phyloP scores from a whole-genome alignment of 2,888 invertebrate genomes.

The Escarpia spicata region DNA sequence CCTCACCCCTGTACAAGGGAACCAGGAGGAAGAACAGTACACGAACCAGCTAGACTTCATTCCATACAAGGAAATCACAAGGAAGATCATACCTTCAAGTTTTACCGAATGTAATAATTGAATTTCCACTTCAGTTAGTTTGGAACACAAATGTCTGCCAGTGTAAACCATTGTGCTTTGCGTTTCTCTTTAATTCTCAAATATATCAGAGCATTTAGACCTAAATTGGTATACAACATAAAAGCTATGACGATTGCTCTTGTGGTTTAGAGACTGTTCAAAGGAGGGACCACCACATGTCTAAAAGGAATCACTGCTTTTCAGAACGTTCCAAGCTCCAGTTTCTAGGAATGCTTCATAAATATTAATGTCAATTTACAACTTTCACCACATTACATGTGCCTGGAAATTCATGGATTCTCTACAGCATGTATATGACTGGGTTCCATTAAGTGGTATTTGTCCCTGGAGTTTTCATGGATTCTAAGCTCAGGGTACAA shows the following conservation, averaged over 20 bases:
- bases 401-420: slow-evolving; percentile 5
- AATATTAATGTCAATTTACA: neutral
- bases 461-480: neutral
- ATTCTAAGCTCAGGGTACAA: neutral
- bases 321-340: neutral
- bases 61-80: no score
- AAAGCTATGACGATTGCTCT: neutral
- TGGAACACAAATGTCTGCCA: no score
- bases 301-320: neutral
- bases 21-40: no score
- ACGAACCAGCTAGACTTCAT: no score
- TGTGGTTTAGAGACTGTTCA: neutral
- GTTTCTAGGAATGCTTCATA: neutral
- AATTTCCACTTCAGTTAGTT: no score
- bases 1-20: no score
- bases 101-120: no score
- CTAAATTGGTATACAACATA: neutral
- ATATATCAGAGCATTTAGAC: neutral
- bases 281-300: neutral
- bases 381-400: neutral
- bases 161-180: no score
- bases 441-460: neutral
- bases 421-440: neutral
- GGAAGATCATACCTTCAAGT: no score
- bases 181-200: no score